phyloP scores from a whole-genome alignment of 1,140 invertebrate genomes.

The Aphidius ervi region DNA sequence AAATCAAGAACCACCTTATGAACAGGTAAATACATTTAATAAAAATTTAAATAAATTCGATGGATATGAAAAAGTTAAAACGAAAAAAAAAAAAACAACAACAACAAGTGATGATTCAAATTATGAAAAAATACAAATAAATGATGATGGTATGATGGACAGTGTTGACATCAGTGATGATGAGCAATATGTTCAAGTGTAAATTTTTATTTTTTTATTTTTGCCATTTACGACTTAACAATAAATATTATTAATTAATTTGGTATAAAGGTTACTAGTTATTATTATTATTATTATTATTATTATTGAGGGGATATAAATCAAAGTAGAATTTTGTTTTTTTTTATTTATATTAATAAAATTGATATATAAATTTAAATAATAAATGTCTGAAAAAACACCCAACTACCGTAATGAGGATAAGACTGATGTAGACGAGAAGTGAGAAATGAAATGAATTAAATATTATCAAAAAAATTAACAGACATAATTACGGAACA shows the following conservation, averaged over 20 bases:
- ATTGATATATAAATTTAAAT: too few relatives aligned
- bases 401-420: conserved; percentile 25
- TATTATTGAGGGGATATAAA: background rate
- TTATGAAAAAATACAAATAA: conserved; percentile 28
- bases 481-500: too few relatives aligned
- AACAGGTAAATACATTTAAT: conserved; percentile 43
- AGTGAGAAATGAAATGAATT: conserved; percentile 20
- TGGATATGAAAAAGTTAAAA: conserved; percentile 41
- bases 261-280: too few relatives aligned
- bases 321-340: too few relatives aligned
- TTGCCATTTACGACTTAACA: too few relatives aligned
- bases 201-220: conserved; percentile 10
- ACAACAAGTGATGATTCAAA: conserved; percentile 27
- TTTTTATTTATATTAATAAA: too few relatives aligned
- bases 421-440: conserved; percentile 35
- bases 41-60: conserved; percentile 17
- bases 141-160: conserved; percentile 13
- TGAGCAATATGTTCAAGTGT: conserved; percentile 48
- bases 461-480: too few relatives aligned
- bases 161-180: conserved; percentile 40
- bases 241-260: too few relatives aligned
- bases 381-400: too few relatives aligned
- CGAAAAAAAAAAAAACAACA: background rate
- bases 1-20: conserved; percentile 49
- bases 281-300: background rate